These are phyloP conservation scores for Perca fluviatilis DNA, from an alignment of 2,113 vertebrate genomes.

Conservation along the genomic window DNA sequence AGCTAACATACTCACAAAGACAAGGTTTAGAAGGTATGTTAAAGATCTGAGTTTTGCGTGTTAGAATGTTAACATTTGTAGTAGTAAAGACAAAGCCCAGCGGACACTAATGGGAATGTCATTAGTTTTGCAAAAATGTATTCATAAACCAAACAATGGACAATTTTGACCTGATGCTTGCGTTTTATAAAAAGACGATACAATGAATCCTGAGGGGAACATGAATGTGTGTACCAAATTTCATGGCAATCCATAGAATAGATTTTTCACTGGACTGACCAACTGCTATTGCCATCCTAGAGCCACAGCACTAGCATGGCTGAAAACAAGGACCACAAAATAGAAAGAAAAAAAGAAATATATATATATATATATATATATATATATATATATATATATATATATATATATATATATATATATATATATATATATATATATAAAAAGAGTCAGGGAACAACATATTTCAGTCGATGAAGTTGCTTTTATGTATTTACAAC, in stretches of 20 bases:
- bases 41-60: background rate
- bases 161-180: background rate
- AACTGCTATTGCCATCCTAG: background rate
- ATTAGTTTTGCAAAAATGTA: too few relatives aligned
- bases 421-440: too few relatives aligned
- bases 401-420: too few relatives aligned
- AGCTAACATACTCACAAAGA: background rate
- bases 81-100: background rate
- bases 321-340: background rate
- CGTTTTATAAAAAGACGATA: background rate
- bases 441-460: background rate
- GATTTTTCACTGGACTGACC: background rate
- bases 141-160: background rate
- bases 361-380: too few relatives aligned
- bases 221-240: background rate
- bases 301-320: background rate
- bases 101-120: background rate
- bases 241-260: too few relatives aligned
- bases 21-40: background rate
- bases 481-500: too few relatives aligned
- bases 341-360: background rate
- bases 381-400: too few relatives aligned
- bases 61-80: background rate
- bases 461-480: background rate
- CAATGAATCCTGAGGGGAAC: background rate